phyloP scores from a whole-genome alignment of 1,140 invertebrate genomes.

The Drosophila elegans region DNA sequence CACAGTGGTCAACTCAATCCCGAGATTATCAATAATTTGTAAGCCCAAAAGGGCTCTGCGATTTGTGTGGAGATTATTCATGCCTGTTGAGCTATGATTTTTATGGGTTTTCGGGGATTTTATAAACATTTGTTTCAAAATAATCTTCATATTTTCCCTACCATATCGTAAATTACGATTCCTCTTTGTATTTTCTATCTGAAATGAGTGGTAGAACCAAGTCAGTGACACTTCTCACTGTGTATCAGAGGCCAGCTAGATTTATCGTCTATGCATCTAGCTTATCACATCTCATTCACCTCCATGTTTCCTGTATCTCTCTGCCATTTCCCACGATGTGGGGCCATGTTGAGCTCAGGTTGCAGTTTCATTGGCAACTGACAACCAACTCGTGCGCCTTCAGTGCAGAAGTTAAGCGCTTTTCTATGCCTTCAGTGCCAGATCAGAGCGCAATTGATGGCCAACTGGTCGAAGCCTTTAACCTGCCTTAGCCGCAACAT shows the following conservation, averaged over 20 bases:
- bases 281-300: slow-evolving; percentile 39
- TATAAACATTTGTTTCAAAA: neutral
- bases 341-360: slow-evolving; percentile 20
- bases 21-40: slow-evolving; percentile 12
- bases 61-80: slow-evolving; percentile 3
- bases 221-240: neutral
- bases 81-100: slow-evolving; percentile 1
- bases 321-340: slow-evolving; percentile 38
- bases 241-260: slow-evolving; percentile 16
- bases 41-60: neutral
- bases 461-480: slow-evolving; percentile 46
- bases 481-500: slow-evolving; percentile 42
- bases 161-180: neutral
- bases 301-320: slow-evolving; percentile 6
- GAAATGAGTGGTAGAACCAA: neutral
- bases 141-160: too few relatives aligned
- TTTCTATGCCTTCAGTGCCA: slow-evolving; percentile 49
- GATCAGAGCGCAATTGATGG: slow-evolving; percentile 59
- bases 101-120: neutral
- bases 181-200: neutral
- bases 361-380: slow-evolving; percentile 21
- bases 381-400: slow-evolving; percentile 7
- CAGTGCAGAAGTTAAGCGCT: slow-evolving; percentile 40
- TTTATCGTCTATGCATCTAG: slow-evolving; percentile 31
- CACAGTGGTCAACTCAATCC: slow-evolving; percentile 12